Evolutionary conservation across 2,113 vertebrate genomes (phyloP), one percentile per base, ranked within the genome.

Genomic region (Lamprologus ornatipinnis): DNA sequence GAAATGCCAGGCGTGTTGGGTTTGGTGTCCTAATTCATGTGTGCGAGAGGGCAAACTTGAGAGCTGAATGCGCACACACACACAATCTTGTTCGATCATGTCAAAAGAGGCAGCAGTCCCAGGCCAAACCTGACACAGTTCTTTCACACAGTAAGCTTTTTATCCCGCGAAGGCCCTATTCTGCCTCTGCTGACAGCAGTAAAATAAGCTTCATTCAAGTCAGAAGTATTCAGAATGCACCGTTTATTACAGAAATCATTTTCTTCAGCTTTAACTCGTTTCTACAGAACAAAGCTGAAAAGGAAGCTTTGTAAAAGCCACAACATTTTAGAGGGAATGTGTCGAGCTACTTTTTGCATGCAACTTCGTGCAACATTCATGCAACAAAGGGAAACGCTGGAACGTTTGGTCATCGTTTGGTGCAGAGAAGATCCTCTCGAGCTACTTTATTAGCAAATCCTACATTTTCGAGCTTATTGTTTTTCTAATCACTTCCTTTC

Each of bases 71-170:
- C 83, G 0, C 55, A 6, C 14, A 31, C 47, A 60, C 65, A 82
- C 81, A 81, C 47, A 65, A 81, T 91, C 94, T 80, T 92, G 93
- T 93, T 90, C 75, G 92, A 93, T 95, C 93, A 91, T 88, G 94
- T 93, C 89, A 89, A 65, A 90, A 58, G 82, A 91, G 82, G 81
- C 87, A 86, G 63, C 68, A 73, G 89, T 86, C 81, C 55, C 65
- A 51, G 86, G 90, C 85, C 84, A 81, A 83, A 89, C 73, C 87
- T 86, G 92, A 90, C 90, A 90, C 90, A 83, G 81, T 87, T 91
- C 54, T 86, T 85, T 89, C 83, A 85, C 85, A 91, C 85, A 91
- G 80, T 63, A 65, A 92, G 87, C 88, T 86, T 90, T 92, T 88
- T 26, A 91, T 90, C 78, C 83, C n/a, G 26, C 28, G 1, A 75